Evolutionary conservation across 64 coral and sea anemone species (phyloP).

Genomic region (Acropora yongei): DNA sequence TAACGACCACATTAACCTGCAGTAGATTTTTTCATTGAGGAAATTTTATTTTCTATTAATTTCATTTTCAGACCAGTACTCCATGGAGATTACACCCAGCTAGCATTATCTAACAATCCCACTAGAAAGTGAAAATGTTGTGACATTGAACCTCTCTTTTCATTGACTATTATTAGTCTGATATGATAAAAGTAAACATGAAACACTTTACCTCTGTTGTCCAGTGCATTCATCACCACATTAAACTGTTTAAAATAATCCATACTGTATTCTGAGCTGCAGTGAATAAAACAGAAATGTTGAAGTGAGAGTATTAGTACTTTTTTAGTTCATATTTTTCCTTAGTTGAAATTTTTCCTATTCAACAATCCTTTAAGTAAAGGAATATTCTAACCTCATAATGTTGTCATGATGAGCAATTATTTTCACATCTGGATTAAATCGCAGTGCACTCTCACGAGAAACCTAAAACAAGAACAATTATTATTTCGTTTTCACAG

Average conservation of each 20-base stretch:
- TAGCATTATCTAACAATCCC: too few species aligned
- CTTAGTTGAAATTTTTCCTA: neutral
- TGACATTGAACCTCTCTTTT: too few species aligned
- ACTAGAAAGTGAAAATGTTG: too few species aligned
- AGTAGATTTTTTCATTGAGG: too few species aligned
- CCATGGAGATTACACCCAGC: too few species aligned
- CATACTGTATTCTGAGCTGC: conserved; percentile 83
- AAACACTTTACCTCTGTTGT: conserved; percentile 76
- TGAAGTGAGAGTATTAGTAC: too few species aligned
- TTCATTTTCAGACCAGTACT: too few species aligned
- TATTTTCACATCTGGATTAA: conserved; percentile 91
- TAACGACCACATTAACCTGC: too few species aligned
- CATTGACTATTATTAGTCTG: too few species aligned
- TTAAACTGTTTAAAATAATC: conserved; percentile 92
- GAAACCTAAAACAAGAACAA: conserved; percentile 66
- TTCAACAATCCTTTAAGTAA: neutral
- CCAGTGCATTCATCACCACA: conserved; percentile 98
- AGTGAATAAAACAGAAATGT: neutral
- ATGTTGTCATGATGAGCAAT: conserved; percentile 90
- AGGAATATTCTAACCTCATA: conserved; percentile 67
- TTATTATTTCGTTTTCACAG: neutral
- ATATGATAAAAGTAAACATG: too few species aligned
- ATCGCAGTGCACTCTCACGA: conserved; percentile 87
- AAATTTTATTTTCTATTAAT: too few species aligned
- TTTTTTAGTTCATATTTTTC: too few species aligned